Evolutionary conservation across 2,113 vertebrate genomes (phyloP), one percentile per base, ranked within the genome.

Genomic region (Cyprinodon tularosa): DNA sequence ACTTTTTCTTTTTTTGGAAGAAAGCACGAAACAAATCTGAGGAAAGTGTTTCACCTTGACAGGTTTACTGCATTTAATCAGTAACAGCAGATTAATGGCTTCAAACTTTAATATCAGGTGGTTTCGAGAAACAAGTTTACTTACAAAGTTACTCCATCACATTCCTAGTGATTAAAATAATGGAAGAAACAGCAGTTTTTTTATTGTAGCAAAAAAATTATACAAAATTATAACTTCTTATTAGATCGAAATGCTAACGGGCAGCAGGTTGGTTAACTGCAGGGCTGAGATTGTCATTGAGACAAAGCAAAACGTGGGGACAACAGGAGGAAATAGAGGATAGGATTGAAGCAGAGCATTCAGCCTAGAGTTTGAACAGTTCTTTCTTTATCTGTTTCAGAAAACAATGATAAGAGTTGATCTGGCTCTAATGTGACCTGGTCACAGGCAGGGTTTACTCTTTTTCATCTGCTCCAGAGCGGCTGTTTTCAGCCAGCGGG

Each of bases 401-500:
- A 40, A n/a, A 29, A n/a, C 17, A 15, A 22, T 59, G 86, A 88
- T 84, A 80, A 87, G 63, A 63, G 38, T 14, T 74, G 71, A 83
- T 83, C 53, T 57, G 77, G 66, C 78, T 68, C 13, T 74, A 77
- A 64, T 38, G 57, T 39, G 53, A 83, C 62, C 45, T 44, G 67
- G 78, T 85, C 77, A 15, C 12, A 39, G 36, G 14, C 8, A 63
- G 42, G 20, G 14, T 7, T 6, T 20, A 9, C 17, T 66, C 60
- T 74, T 73, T 65, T 68, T 60, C 63, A 22, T 68, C 57, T 50
- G 15, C 71, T 82, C 77, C 75, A 36, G 39, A 20, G 69, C 81
- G 0, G 92, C 92, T 12, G n/a, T 69, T 83, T 88, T 85, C 76
- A 95, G 83, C 95, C 95, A 96, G 4, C 44, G 22, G 14, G 66